These are phyloP conservation scores for Perdita meconis DNA, from an alignment of 2,888 invertebrate genomes.

Conservation along the genomic window DNA sequence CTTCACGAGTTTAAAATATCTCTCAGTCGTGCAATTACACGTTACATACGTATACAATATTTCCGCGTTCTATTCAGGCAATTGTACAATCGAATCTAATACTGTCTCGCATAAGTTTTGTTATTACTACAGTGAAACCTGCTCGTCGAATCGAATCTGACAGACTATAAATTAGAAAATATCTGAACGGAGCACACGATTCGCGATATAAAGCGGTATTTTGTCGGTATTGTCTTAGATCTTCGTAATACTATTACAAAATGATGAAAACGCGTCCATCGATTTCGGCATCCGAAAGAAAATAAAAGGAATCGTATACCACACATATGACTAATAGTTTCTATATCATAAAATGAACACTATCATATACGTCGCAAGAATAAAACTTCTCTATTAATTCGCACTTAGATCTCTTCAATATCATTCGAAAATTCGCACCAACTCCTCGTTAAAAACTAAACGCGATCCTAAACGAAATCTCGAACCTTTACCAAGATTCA, in stretches of 20 bases:
- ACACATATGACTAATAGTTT: conserved; percentile 42
- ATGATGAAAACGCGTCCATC: conserved; percentile 12
- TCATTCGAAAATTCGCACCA: conserved; percentile 1
- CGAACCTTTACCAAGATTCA: no score
- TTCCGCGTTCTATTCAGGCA: conserved; percentile 14
- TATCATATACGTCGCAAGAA: conserved; percentile 47
- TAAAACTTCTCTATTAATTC: conserved; percentile 54
- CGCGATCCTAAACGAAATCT: not conserved
- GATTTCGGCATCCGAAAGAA: conserved; percentile 5
- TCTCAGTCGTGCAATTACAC: conserved; percentile 13
- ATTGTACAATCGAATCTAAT: conserved; percentile 21
- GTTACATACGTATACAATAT: conserved; percentile 19
- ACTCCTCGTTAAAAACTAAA: conserved; percentile 5
- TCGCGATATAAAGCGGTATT: no score
- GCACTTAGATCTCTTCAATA: not conserved
- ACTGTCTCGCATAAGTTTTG: conserved; percentile 44
- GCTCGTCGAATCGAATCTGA: no score
- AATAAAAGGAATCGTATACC: conserved; percentile 28
- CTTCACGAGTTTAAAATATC: conserved; percentile 28
- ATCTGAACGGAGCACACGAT: not conserved
- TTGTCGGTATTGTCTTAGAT: conserved; percentile 54
- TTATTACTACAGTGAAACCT: conserved; percentile 14
- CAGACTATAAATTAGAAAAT: not conserved
- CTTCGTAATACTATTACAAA: conserved; percentile 23
- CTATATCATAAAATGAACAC: conserved; percentile 50